Base-by-base conservation (phyloP, 1,140 invertebrate genomes). In the Hormaphis cornu region DNA sequence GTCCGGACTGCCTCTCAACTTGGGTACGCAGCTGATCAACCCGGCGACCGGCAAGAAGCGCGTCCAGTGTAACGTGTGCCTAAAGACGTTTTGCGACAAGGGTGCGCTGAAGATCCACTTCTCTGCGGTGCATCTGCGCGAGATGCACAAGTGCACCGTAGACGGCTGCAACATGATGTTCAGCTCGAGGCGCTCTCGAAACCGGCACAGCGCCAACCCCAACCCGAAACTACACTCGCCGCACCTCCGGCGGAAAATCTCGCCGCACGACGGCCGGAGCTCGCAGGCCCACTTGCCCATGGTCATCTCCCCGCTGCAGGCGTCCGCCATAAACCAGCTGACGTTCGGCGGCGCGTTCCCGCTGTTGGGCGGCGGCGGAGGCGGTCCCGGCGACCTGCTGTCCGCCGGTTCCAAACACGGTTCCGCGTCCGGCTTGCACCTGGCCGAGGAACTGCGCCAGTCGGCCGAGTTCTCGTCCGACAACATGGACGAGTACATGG, bases 151-250 rank as follows among this genome's bases (percentile, higher is more conserved):
- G 78, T 99, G 97, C 77, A 97, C 95, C 0, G 94, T 99, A 0
- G 90, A 95, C 75, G 96, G 97, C 0, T 99, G 97, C 80, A 97
- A 91, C 77, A 98, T 98, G 93, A 97, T 97, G 91, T 99, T 99
- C 77, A 97, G 94, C 78, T 97, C 94, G 14, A 83, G 96, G 72
- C 82, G 97, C 70, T 97, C 93, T 22, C 82, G 96, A 30, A 99
- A 99, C 77, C 84, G 97, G 1, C 97, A 99, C 78, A 95, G 91
- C 77, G 94, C 95, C 8, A 98, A 98, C 79, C 95, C 95, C 0
- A 99, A 99, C 81, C 96, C 97, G 0, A 98, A 98, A 78, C 80
- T 99, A 6, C 97, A 99, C 79, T 97, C 91, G 8, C 94, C 95
- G 2, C 94, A 97, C 77, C 76, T 94, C 69, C 81, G 93, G 48